Evolutionary conservation across 30 jellyfish, hydroid and myxozoan genomes (phyloP).

Genomic region (Hydractinia symbiolongicarpus): DNA sequence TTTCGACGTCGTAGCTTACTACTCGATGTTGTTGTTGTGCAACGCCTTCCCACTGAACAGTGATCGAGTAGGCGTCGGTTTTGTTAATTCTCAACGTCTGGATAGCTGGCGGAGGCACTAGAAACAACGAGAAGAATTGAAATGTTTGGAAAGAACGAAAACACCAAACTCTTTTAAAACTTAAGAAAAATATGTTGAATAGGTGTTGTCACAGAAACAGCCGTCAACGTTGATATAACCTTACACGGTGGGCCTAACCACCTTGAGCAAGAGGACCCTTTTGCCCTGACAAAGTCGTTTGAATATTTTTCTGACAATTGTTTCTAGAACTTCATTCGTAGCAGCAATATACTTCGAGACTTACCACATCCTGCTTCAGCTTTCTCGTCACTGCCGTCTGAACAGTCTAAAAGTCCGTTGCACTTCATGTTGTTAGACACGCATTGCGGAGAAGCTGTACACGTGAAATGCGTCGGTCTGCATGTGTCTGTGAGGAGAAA

Average conservation of each 20-base stretch:
- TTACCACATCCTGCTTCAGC: conserved; percentile 12
- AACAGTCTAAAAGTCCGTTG: conserved; percentile 15
- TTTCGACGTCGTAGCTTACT: neutral
- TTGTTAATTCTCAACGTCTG: neutral
- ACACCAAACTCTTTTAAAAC: no score
- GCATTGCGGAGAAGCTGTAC: conserved; percentile 16
- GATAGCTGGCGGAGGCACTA: neutral
- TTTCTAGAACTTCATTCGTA: no score
- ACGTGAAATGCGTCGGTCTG: neutral
- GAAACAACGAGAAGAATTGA: neutral
- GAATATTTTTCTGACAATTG: no score
- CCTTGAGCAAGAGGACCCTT: no score
- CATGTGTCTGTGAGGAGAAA: neutral
- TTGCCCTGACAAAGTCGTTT: no score
- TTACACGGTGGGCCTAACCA: no score
- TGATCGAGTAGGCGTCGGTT: neutral
- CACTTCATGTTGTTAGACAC: neutral
- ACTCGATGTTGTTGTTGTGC: neutral
- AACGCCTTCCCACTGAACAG: neutral
- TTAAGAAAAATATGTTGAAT: no score
- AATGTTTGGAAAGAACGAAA: no score
- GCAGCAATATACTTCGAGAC: neutral
- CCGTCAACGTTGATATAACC: no score
- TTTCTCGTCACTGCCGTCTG: conserved; percentile 9
- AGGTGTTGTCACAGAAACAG: no score